Percentiles rank a stretch among this genome's conserved stretches.
Conservation (phyloP, 2,888 invertebrate genomes). For the Heliconius ethilla region DNA sequence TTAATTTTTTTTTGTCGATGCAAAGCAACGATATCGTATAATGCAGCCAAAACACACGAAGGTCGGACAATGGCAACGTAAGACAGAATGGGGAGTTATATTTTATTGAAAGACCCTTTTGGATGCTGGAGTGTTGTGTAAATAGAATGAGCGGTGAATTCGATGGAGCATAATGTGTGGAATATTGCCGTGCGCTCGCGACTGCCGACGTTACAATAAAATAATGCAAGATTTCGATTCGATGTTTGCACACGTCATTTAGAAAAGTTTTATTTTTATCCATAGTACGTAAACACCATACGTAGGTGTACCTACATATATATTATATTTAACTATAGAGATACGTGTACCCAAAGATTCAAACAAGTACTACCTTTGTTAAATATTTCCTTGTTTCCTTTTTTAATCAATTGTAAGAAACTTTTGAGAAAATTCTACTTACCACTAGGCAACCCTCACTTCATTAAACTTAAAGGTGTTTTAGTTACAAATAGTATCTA, state of each 20-base stretch:
- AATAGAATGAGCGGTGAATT: slow-evolving; percentile 70
- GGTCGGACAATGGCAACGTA: slow-evolving; percentile 65
- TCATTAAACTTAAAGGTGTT: neutral
- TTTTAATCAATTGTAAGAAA: neutral
- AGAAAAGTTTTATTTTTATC: slow-evolving; percentile 21
- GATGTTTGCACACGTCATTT: slow-evolving; percentile 28
- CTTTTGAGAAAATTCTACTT: neutral
- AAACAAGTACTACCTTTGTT: neutral
- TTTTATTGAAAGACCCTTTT: slow-evolving; percentile 81
- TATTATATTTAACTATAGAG: too few species aligned
- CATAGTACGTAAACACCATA: neutral
- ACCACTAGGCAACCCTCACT: neutral
- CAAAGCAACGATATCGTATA: slow-evolving; percentile 59
- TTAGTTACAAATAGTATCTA: slow-evolving; percentile 17
- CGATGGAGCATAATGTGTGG: slow-evolving; percentile 69
- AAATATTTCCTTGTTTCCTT: neutral
- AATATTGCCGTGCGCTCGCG: slow-evolving; percentile 62
- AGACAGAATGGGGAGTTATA: slow-evolving; percentile 78
- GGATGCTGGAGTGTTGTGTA: slow-evolving; percentile 78
- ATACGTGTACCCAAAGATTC: neutral
- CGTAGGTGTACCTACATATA: neutral
- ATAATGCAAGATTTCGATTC: slow-evolving; percentile 52
- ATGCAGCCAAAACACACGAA: slow-evolving; percentile 64
- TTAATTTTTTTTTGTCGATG: slow-evolving; percentile 52
- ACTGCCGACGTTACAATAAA: slow-evolving; percentile 57